Evolutionary conservation across 2,113 vertebrate species (phyloP).

Genomic region (Paraplagusia blochii): DNA sequence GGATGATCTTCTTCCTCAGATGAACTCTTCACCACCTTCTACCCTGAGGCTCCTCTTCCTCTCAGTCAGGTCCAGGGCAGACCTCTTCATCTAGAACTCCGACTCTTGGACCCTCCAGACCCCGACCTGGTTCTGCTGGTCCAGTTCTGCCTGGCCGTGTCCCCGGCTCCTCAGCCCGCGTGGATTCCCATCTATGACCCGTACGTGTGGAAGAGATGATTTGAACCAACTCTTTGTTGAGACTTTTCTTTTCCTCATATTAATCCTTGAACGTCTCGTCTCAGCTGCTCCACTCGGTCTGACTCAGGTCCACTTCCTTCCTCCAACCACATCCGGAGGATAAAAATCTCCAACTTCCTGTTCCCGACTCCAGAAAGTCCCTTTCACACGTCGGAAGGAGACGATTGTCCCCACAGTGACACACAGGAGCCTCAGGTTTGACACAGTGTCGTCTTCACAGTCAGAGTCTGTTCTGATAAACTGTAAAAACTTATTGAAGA

Average conservation of each 20-base stretch:
- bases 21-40: conserved; percentile 49
- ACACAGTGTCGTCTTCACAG: no score
- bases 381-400: neutral
- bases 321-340: conserved; percentile 28
- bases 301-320: conserved; percentile 27
- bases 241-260: neutral
- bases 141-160: conserved; percentile 64
- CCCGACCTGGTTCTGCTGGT: conserved; percentile 51
- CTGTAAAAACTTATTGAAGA: no score
- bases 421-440: conserved; percentile 36
- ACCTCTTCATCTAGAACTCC: conserved; percentile 52
- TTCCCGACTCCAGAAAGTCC: conserved; percentile 16
- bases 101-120: conserved; percentile 37
- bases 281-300: conserved; percentile 39
- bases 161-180: conserved; percentile 20
- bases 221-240: no score
- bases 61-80: conserved; percentile 33
- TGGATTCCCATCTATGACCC: conserved; percentile 56
- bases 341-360: conserved; percentile 46
- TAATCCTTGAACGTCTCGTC: neutral
- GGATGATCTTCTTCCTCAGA: conserved; percentile 31
- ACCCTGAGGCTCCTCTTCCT: conserved; percentile 57
- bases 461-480: no score
- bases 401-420: conserved; percentile 6
- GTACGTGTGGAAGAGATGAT: conserved; percentile 31